Evolutionary conservation across 2,113 vertebrate genomes (phyloP).

Genomic region (chimpanzee (Pan troglodytes)): NHGRI_mPanTro3-v2.1_pri NC_072421.2:21395501-21396000

Average conservation of each 20-base stretch:
- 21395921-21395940: not conserved
- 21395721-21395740: not conserved
- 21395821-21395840: constrained; percentile 14
- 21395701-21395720: not conserved
- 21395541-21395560: not conserved
- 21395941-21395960: not conserved
- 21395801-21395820: not conserved
- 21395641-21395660: constrained; percentile 21
- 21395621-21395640: not conserved
- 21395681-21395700: not conserved
- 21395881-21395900: not conserved
- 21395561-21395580: not conserved
- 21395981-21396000: constrained; percentile 24
- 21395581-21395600: not conserved
- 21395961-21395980: not conserved
- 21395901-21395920: not conserved
- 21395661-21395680: not conserved
- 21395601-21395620: not conserved
- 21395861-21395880: not conserved
- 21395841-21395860: not conserved
- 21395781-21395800: constrained; percentile 18
- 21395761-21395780: not conserved
- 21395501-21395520: not conserved
- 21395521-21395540: not conserved
- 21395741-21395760: not conserved